A percentile compares a stretch with the other conserved stretches of the same genome.
Evolutionary conservation across 35 echinoderm and acorn worm species (phyloP).

Genomic region (Heliocidaris tuberculata): DNA sequence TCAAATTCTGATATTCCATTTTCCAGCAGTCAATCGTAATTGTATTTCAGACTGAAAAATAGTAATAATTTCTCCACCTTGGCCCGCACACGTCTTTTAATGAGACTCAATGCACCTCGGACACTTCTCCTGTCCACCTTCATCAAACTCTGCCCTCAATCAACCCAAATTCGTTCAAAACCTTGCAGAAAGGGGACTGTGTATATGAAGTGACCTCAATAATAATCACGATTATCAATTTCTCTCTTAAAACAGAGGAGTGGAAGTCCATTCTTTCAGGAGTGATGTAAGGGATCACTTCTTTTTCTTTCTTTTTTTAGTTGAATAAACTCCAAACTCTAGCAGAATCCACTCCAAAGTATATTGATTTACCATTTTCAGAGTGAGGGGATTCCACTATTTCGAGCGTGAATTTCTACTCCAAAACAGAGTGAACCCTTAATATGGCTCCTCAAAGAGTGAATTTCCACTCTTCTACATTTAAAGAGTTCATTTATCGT

Average conservation of each 20-base stretch:
- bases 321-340: too few relatives aligned
- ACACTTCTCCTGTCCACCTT: not conserved
- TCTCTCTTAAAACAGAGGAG: too few relatives aligned
- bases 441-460: too few relatives aligned
- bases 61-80: not conserved
- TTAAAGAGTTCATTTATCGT: not conserved
- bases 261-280: too few relatives aligned
- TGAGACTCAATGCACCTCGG: not conserved
- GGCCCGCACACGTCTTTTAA: not conserved
- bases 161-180: not conserved
- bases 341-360: too few relatives aligned
- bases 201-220: not conserved
- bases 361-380: too few relatives aligned
- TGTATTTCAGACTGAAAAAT: not conserved
- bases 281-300: too few relatives aligned
- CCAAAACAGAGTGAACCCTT: too few relatives aligned
- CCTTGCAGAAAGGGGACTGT: not conserved
- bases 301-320: too few relatives aligned
- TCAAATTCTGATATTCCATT: not conserved
- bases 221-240: not conserved
- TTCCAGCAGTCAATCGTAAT: not conserved
- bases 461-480: too few relatives aligned
- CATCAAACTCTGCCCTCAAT: not conserved
- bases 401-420: too few relatives aligned
- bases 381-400: too few relatives aligned